A percentile compares a stretch with the other conserved stretches of the same genome.
These are phyloP conservation scores for Turritopsis dohrnii DNA, from an alignment of 30 jellyfish, hydroid and myxozoan species.

Conservation along the genomic window DNA sequence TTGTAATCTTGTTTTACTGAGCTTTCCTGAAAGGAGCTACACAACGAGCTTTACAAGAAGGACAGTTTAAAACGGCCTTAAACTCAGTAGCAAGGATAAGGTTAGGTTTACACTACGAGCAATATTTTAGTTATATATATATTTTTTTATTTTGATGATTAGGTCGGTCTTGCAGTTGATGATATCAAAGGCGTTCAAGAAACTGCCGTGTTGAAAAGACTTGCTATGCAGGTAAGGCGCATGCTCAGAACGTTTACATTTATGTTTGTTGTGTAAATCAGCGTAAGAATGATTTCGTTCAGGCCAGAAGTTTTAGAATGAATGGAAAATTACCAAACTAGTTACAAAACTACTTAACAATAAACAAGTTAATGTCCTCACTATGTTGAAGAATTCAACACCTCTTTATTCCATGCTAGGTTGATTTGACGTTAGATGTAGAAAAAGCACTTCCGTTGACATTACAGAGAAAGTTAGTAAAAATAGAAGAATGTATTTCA, in stretches of 20 bases:
- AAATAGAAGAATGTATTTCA: conserved; percentile 68
- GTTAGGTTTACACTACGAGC: not conserved
- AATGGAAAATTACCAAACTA: too few relatives aligned
- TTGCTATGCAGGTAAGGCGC: conserved; percentile 54
- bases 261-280: too few relatives aligned
- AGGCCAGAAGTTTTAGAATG: too few relatives aligned
- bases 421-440: conserved; percentile 88
- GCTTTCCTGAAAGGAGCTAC: not conserved
- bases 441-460: conserved; percentile 88
- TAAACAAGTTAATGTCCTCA: too few relatives aligned
- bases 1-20: not conserved
- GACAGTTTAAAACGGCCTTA: too few relatives aligned
- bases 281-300: too few relatives aligned
- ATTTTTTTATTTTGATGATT: not conserved
- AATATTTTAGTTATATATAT: too few relatives aligned
- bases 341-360: too few relatives aligned
- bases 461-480: conserved; percentile 57
- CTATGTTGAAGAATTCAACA: not conserved
- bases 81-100: not conserved
- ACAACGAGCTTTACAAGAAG: too few relatives aligned
- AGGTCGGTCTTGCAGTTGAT: conserved; percentile 90
- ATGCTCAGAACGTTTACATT: not conserved
- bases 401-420: conserved; percentile 32
- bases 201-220: conserved; percentile 54
- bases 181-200: conserved; percentile 81